phyloP scores from a whole-genome alignment of 2,888 invertebrate species.

The Chalcis sispes region DNA sequence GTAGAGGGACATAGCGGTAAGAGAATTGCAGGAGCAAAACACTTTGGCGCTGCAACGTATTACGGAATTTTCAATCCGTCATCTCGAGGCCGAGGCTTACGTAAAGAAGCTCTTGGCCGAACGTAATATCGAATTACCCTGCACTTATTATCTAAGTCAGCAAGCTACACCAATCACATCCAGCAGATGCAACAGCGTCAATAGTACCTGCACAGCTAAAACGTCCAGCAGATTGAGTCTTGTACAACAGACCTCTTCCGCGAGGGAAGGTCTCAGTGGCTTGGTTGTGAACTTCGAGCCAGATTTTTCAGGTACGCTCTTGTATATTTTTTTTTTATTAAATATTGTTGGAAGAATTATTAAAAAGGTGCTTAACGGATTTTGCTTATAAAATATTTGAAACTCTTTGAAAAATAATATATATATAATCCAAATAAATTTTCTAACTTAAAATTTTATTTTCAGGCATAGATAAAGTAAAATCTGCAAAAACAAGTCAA shows the following conservation, averaged over 20 bases:
- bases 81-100: constrained; percentile 74
- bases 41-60: constrained; percentile 78
- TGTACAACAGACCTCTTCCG: not conserved
- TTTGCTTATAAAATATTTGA: too few species aligned
- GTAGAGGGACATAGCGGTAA: constrained; percentile 79
- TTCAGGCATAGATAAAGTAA: constrained; percentile 5
- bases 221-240: not conserved
- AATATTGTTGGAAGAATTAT: too few species aligned
- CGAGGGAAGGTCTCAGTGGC: not conserved
- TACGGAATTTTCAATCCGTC: constrained; percentile 76
- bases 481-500: not conserved
- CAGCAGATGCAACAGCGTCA: constrained; percentile 63
- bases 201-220: constrained; percentile 28
- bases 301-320: constrained; percentile 19
- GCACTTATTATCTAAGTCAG: constrained; percentile 61
- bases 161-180: constrained; percentile 60
- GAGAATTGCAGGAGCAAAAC: constrained; percentile 80
- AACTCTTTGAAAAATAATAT: too few species aligned
- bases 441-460: constrained; percentile 2
- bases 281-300: constrained; percentile 28
- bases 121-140: constrained; percentile 71
- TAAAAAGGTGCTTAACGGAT: too few species aligned
- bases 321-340: not conserved
- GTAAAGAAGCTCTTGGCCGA: constrained; percentile 72
- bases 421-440: not conserved